Base-by-base conservation (phyloP, 2,888 invertebrate genomes). In the Leptarthrus brevirostris region DNA sequence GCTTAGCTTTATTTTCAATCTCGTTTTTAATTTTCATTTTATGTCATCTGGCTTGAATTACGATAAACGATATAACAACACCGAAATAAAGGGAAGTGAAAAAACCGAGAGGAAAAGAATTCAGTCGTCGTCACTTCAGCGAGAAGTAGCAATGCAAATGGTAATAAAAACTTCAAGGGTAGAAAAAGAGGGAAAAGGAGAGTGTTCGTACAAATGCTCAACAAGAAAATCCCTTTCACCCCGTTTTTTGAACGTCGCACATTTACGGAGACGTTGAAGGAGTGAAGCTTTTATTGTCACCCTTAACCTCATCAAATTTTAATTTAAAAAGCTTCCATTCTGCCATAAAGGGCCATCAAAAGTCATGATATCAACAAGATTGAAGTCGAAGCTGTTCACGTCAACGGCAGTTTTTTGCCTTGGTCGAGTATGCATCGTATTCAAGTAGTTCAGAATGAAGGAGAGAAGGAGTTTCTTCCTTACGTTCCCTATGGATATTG, bases 321-420 rank as follows among this genome's bases (percentile, higher is more conserved):
- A 66, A 66, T 66, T 66, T 66, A 66, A 66, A 66, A 66, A 66
- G 64, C 64, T 66, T 66, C 64, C 64, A 66, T 47, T 66, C 64
- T 30, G 64, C 47, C 64, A 66, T 66, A 66, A 66, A 66, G 24
- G 26, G 64, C 64, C 64, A 66, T 66, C 64, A 66, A 66, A 66
- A 66, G 64, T 66, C 64, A 66, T 66, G 64, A 66, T 66, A 66
- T 47, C 26, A 66, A 66, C 64, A 66, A 66, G 64, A 66, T 66
- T 47, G 64, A 66, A 66, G 64, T 66, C 64, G 36, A 66, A 66
- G 64, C 14, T 16, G 24, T 47, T n/a, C 47, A 18, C 47, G 40
- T 22, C 47, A 22, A 26, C 54, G 14, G 14, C 47, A 24, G 26
- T 54, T 49, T 49, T 49, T 18, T 2, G 49, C 16, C 16, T 49